Conservation (phyloP, 2,797 vertebrate genomes). For the Heliangelus exortis region DNA sequence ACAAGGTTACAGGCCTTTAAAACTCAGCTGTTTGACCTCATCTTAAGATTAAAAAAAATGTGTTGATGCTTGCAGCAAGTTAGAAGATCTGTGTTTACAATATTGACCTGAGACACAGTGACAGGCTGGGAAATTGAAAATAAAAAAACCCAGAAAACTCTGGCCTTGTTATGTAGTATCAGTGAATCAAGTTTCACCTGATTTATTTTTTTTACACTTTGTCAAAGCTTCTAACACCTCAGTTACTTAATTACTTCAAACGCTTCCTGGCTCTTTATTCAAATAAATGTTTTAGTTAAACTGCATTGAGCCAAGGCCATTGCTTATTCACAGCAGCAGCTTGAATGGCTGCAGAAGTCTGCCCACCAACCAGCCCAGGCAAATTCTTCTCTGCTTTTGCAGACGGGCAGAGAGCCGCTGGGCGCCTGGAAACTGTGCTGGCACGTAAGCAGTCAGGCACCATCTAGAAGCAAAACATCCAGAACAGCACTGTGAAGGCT, state of each 20-base stretch:
- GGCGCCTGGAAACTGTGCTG: not conserved
- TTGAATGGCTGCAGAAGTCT: not conserved
- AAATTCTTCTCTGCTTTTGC: not conserved
- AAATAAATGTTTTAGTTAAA: constrained; percentile 23
- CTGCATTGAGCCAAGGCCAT: not conserved
- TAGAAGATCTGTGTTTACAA: not conserved
- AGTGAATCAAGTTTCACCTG: not conserved
- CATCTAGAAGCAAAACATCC: constrained; percentile 30
- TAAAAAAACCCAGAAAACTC: not conserved
- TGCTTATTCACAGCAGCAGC: not conserved
- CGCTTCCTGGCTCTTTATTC: constrained; percentile 3
- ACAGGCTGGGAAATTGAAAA: not conserved
- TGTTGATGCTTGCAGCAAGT: not conserved
- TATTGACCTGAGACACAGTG: not conserved
- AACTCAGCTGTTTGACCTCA: not conserved
- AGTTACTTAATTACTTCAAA: constrained; percentile 10
- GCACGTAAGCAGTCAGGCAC: not conserved
- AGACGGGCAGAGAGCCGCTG: not conserved
- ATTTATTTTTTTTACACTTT: not conserved
- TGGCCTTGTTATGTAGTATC: not conserved
- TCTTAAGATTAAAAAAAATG: not conserved
- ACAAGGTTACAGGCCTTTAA: not conserved
- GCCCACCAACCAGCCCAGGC: not conserved
- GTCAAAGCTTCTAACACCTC: constrained; percentile 17
- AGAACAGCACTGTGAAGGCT: not conserved